phyloP scores from a whole-genome alignment of 2,113 vertebrate species.

The Oenanthe melanoleuca region DNA sequence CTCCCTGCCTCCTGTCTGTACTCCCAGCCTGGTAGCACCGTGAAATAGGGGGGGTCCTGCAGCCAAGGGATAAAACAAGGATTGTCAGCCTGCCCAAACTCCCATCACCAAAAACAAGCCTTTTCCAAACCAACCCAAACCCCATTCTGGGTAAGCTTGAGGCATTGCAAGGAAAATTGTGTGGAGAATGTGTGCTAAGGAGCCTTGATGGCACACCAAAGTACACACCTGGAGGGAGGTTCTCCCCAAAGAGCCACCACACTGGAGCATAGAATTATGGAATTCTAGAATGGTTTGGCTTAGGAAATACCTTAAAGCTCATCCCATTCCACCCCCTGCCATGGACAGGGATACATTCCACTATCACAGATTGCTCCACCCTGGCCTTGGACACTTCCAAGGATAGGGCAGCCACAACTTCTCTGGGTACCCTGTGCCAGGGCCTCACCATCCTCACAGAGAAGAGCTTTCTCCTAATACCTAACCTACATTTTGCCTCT shows the following conservation, averaged over 20 bases:
- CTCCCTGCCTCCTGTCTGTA: conserved; percentile 98
- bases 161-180: neutral
- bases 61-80: neutral
- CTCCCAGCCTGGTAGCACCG: conserved; percentile 99
- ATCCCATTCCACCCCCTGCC: neutral
- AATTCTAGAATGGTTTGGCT: neutral
- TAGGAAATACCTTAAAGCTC: neutral
- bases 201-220: neutral
- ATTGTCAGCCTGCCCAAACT: neutral
- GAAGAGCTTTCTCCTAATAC: neutral
- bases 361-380: neutral
- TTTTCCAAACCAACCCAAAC: neutral
- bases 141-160: neutral
- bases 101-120: neutral
- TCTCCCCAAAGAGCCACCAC: neutral
- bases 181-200: rapidly evolving
- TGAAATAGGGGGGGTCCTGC: conserved; percentile 99
- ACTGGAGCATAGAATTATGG: neutral
- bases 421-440: neutral
- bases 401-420: neutral
- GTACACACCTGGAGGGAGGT: neutral
- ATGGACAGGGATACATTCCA: neutral
- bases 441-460: neutral
- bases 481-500: neutral
- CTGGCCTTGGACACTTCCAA: neutral